Percentiles rank a stretch among this genome's conserved stretches.
Conservation (phyloP, 2,888 invertebrate genomes). For the Iselma pallidipennis region DNA sequence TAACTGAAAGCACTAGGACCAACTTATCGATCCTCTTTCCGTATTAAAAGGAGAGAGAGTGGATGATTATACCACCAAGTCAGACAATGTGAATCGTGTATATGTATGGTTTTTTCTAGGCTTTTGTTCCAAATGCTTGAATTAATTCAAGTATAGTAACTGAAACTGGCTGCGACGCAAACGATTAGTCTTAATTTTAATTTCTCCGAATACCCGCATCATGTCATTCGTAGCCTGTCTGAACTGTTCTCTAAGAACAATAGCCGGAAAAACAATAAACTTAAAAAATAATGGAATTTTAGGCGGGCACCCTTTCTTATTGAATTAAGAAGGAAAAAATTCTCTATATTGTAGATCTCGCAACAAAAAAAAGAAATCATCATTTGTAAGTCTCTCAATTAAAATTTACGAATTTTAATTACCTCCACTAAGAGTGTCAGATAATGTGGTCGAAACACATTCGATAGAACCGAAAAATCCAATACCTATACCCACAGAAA, state of each 20-base stretch:
- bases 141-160: background rate
- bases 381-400: no score
- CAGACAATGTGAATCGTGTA: no score
- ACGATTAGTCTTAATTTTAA: conserved; percentile 1
- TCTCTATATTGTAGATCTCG: no score
- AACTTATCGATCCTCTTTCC: no score
- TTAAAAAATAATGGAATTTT: background rate
- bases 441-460: no score
- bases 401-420: no score
- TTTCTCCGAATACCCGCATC: background rate
- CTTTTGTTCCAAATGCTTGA: background rate
- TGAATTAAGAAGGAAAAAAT: background rate
- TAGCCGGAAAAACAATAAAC: no score
- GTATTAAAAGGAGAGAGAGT: background rate
- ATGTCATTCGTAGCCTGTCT: background rate
- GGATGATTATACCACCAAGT: no score
- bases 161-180: background rate
- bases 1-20: background rate
- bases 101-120: background rate
- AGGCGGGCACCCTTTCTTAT: no score
- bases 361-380: no score
- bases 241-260: background rate
- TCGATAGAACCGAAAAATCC: background rate
- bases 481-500: background rate
- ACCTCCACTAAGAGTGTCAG: no score